Evolutionary conservation across 2,888 invertebrate genomes (phyloP), one percentile per base, ranked within the genome.

Genomic region (Chrysina gloriosa): DNA sequence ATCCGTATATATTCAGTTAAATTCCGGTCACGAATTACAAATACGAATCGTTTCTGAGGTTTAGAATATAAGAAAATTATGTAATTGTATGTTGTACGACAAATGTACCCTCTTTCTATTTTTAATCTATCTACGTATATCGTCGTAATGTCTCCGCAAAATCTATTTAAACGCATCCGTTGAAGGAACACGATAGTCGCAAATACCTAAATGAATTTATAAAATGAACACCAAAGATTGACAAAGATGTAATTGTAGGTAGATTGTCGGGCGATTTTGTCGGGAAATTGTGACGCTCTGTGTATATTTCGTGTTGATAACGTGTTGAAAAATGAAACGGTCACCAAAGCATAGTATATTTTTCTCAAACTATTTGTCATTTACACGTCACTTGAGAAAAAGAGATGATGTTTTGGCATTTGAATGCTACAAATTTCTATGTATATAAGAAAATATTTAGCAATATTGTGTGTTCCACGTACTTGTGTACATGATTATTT

Each of bases 401-500:
- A 58, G 7, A 21, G 39, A 11, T 16, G 7, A 61, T 61, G 58
- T 61, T 61, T 61, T 61, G 58, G 58, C 16, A 61, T 25, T 27
- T 39, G 42, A 58, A 27, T 68, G 11, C 14, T n/a, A 39, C 23
- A 56, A 42, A 64, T 69, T 58, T 65, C 50, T 67, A 66, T 70
- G 69, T 70, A 71, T 71, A 71, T 71, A 71, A 69, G n/a, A 52
- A 31, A 45, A 70, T 70, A 70, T 70, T 64, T 70, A 71, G 71
- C 69, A 70, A 70, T 71, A 71, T 68, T 68, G 66, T 70, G 69
- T 69, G 66, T 64, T 71, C 68, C 70, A 54, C 69, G 68, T 70
- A 69, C 54, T 64, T 64, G 52, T 71, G 71, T 71, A 71, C 71
- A 71, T 71, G 71, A 68, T 68, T 69, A 70, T 70, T 68, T 68